Conservation (phyloP, 1,140 invertebrate genomes). For the Hycleus cichorii region DNA sequence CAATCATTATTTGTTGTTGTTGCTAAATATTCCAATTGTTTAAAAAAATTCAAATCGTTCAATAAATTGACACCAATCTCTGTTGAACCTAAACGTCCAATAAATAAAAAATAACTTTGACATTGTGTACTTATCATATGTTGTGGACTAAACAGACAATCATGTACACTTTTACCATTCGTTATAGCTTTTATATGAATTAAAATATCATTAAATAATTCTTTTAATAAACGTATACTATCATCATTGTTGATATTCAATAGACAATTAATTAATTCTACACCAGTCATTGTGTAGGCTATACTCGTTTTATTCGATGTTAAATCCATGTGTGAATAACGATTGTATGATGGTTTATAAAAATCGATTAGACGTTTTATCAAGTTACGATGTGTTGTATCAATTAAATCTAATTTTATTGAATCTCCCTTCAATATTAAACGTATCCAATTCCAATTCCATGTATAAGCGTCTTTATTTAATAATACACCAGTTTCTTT, state of each 20-base stretch:
- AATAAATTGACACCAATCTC: conserved; percentile 64
- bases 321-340: conserved; percentile 68
- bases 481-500: conserved; percentile 67
- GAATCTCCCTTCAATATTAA: conserved; percentile 64
- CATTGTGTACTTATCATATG: conserved; percentile 82
- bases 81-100: conserved; percentile 78
- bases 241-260: conserved; percentile 53
- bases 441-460: conserved; percentile 80
- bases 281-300: conserved; percentile 62
- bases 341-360: conserved; percentile 79
- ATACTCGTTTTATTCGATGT: conserved; percentile 45
- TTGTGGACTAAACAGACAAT: conserved; percentile 82
- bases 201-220: conserved; percentile 74
- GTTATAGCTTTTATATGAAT: conserved; percentile 67
- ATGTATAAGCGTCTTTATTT: conserved; percentile 61
- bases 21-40: conserved; percentile 68
- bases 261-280: conserved; percentile 72
- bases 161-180: conserved; percentile 66
- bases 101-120: conserved; percentile 89
- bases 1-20: conserved; percentile 79
- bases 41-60: conserved; percentile 69
- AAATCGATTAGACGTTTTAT: conserved; percentile 76
- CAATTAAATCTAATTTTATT: conserved; percentile 52
- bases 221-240: conserved; percentile 58
- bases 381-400: conserved; percentile 72